Conservation (phyloP, 2,888 invertebrate species). For the Lithophane ornitopus region DNA sequence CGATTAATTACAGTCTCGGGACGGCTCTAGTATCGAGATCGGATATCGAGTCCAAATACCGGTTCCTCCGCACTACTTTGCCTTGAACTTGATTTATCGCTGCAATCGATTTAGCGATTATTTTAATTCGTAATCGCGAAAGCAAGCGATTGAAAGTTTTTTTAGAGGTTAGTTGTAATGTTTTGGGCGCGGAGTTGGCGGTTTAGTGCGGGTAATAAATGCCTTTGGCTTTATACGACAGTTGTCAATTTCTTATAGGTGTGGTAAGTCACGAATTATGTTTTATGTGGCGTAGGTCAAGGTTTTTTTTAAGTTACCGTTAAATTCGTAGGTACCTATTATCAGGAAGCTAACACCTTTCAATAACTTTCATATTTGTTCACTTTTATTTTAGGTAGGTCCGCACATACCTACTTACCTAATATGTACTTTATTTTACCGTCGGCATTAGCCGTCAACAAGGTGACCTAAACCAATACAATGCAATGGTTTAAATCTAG, state of each 20-base stretch:
- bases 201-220: slow-evolving; percentile 43
- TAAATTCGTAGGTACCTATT: background rate
- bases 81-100: slow-evolving; percentile 73
- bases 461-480: background rate
- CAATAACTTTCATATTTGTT: slow-evolving; percentile 10
- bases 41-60: slow-evolving; percentile 61
- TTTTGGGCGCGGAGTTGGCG: slow-evolving; percentile 34
- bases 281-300: slow-evolving; percentile 31
- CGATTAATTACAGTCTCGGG: slow-evolving; percentile 75
- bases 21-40: slow-evolving; percentile 53
- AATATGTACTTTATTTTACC: background rate
- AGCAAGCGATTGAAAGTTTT: slow-evolving; percentile 64
- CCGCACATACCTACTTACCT: background rate
- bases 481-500: background rate
- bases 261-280: slow-evolving; percentile 44
- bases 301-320: slow-evolving; percentile 13
- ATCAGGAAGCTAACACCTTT: slow-evolving; percentile 6
- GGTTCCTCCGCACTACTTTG: slow-evolving; percentile 70
- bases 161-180: slow-evolving; percentile 25
- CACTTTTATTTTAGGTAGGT: background rate
- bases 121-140: slow-evolving; percentile 67
- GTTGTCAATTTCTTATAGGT: slow-evolving; percentile 57
- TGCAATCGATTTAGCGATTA: slow-evolving; percentile 69
- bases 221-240: slow-evolving; percentile 36
- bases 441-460: background rate